Base-by-base conservation (phyloP, 1,140 invertebrate genomes). In the Caenorhabditis tropicalis region DNA sequence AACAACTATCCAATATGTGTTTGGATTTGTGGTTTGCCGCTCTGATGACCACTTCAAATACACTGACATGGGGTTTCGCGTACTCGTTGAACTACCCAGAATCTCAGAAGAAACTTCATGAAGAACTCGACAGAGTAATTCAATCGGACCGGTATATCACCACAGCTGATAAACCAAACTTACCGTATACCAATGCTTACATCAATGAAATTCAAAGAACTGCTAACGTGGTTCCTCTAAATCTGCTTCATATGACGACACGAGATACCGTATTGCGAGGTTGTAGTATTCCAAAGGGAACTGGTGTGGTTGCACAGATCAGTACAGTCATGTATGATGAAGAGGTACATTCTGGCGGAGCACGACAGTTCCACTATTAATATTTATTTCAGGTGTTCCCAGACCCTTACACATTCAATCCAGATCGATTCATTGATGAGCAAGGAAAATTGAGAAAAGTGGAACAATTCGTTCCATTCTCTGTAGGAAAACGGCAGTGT, bases 391-490 rank as follows among this genome's bases (percentile, higher is more conserved):
- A 94, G n/a, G 92, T 96, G 0, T 97, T 96, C 95, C 93, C 95
- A 2, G 93, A 95, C 83, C 96, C 96, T 0, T 94, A 95, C 88
- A 93, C 94, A 87, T 97, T 97, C 92, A 93, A 94, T 31, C 96
- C 96, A 0, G 93, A 93, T 46, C 92, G 96, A 36, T 97, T 97
- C 92, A 92, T 97, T 74, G 94, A 94, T 79, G 92, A 93, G 0
- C 94, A 94, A 85, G 95, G 95, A 24, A 51, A 88, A 29, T 94
- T 96, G 21, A 92, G 92, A 51, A 95, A 95, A 82, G 95, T 95
- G 0, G 94, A 96, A 86, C 95, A 93, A 91, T 96, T 96, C 91
- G 94, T 97, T 92, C 96, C 96, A 0, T 97, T 96, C 90, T 95
- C 95, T 49, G 94, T 96, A 1, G 95, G 93, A 92, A 91, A 92